phyloP scores from a whole-genome alignment of 2,888 invertebrate genomes.

The Conistra vaccinii region DNA sequence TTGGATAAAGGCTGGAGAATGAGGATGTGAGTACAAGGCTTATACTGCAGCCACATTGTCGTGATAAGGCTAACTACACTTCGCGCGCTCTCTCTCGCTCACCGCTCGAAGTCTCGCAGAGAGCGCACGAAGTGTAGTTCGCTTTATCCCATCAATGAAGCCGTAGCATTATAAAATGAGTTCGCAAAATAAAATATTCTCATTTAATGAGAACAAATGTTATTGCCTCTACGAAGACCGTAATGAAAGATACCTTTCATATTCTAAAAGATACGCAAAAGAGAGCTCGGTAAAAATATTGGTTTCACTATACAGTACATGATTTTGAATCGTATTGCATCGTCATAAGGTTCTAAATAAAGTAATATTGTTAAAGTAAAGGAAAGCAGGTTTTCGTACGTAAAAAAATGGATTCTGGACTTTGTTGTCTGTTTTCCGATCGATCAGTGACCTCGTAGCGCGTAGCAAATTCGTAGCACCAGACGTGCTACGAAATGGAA shows the following conservation, averaged over 20 bases:
- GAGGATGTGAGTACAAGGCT: too few relatives aligned
- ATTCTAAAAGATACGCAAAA: slow-evolving; percentile 17
- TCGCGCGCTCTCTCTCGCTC: too few relatives aligned
- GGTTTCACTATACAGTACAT: neutral
- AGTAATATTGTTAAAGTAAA: neutral
- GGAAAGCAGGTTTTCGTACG: slow-evolving; percentile 22
- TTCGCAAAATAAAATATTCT: neutral
- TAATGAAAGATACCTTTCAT: slow-evolving; percentile 9
- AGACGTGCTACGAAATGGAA: slow-evolving; percentile 77
- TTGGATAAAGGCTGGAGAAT: too few relatives aligned
- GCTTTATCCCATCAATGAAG: too few relatives aligned
- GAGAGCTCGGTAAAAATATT: neutral
- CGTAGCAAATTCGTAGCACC: slow-evolving; percentile 82
- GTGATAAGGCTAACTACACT: too few relatives aligned
- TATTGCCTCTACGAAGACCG: neutral
- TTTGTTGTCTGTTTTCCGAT: slow-evolving; percentile 58
- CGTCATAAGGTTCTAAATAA: slow-evolving; percentile 33
- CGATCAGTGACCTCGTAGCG: slow-evolving; percentile 78
- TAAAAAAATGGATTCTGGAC: slow-evolving; percentile 49
- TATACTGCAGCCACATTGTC: too few relatives aligned
- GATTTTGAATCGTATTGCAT: slow-evolving; percentile 35
- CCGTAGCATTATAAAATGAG: slow-evolving; percentile 3
- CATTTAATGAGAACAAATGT: neutral
- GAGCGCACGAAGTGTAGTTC: too few relatives aligned
- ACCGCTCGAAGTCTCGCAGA: too few relatives aligned